Base-by-base conservation (phyloP, 2,797 vertebrate species). In the Lepus townsendii region DNA sequence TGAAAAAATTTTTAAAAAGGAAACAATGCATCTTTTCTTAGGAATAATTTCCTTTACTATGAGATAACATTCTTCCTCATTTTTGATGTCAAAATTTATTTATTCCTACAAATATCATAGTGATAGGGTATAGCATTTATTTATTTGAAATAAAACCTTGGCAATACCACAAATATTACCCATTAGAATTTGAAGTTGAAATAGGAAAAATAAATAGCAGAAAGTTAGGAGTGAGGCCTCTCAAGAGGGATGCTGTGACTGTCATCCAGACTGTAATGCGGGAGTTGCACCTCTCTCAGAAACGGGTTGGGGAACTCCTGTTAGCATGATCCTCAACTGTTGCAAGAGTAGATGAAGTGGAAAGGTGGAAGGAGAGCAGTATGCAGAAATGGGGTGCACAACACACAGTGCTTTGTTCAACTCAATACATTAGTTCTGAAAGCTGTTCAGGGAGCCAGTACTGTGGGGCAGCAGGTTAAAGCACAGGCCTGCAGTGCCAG, bases 11-110 rank as follows among this genome's bases (percentile, higher is more conserved):
- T 57, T 47, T 38, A 66, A 71, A 83, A 73, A 42, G 42, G 42
- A 47, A 47, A 47, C 42, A 47, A 47, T 47, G 42, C 42, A 47
- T 47, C 42, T 47, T 88, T 75, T 88, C 47, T 57, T 80, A 57
- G 27, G 19, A 90, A 92, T 3, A 71, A 50, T 84, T 92, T 83
- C 7, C 54, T 88, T 91, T 77, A 63, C 3, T 54, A 27, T 62
- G 50, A 89, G 27, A 79, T 66, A 82, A 69, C 10, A 66, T 88
- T 93, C 75, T 76, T 57, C 12, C 20, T 90, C 73, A 47, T 14
- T 85, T 94, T 26, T n/a, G 75, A 2, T 60, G 30, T 79, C 93
- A n/a, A 92, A 80, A 94, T 90, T 52, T 32, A 20, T 73, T 77
- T 80, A 78, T 4, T 3, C 63, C 27, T 54, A 30, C 73, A 19